Percentiles rank a stretch among this genome's conserved stretches.
Conservation (phyloP, 37 sponge, comb jelly and placozoan genomes). For the Halisarca cf. caerulea region DNA sequence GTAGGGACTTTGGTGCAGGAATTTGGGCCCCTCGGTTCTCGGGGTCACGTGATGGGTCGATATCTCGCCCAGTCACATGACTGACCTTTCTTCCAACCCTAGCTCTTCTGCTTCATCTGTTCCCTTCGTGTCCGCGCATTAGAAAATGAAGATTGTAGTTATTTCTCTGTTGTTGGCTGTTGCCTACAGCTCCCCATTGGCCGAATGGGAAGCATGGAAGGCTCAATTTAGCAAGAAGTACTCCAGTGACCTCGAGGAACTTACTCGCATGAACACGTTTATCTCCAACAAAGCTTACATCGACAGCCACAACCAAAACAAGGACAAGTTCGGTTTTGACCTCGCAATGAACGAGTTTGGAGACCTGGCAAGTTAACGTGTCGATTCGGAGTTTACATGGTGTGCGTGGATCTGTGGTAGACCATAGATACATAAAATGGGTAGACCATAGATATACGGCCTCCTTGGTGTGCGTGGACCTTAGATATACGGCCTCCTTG, state of each 20-base stretch:
- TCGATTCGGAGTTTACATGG: too few species aligned
- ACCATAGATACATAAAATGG: too few species aligned
- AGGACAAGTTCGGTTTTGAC: constrained; percentile 50
- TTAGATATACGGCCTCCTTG: too few species aligned
- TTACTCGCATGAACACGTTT: constrained; percentile 54
- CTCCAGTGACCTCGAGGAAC: constrained; percentile 41
- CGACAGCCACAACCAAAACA: constrained; percentile 56
- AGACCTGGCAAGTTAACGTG: constrained; percentile 78
- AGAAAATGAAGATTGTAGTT: not conserved
- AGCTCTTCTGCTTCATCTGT: not conserved
- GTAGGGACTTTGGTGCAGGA: too few species aligned
- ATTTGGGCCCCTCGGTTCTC: too few species aligned
- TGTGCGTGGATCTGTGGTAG: too few species aligned
- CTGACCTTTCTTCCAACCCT: too few species aligned
- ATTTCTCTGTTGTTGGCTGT: not conserved
- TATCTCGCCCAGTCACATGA: too few species aligned
- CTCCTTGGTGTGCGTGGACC: too few species aligned
- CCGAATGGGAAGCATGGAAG: constrained; percentile 57
- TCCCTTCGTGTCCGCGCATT: too few species aligned
- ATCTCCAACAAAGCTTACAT: constrained; percentile 54
- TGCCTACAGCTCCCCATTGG: constrained; percentile 11
- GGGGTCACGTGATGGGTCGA: too few species aligned
- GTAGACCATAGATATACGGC: too few species aligned
- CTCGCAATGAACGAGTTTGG: constrained; percentile 74
- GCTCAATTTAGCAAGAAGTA: constrained; percentile 44